Base-by-base conservation (phyloP, 2,888 invertebrate genomes). In the Limnephilus marmoratus region DNA sequence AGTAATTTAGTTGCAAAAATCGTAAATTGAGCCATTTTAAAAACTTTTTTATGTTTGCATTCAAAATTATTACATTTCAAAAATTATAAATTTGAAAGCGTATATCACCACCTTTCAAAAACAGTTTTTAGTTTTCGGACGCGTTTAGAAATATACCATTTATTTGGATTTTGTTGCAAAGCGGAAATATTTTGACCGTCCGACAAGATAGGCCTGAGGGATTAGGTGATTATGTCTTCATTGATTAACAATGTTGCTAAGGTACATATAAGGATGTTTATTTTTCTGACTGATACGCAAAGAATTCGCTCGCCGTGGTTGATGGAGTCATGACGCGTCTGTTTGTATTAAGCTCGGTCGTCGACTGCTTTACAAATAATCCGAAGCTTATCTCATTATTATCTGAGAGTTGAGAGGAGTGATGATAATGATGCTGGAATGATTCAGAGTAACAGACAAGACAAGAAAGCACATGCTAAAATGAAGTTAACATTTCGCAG, bases 311-410 rank as follows among this genome's bases (percentile, higher is more conserved):
- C 83, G 37, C 83, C 9, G 18, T 24, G 37, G 37, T 24, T 37
- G 37, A 68, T 83, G 24, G 83, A 83, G 83, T 83, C 83, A 83
- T 37, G 37, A 83, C 83, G 7, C 18, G 13, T 18, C 18, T 41
- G 83, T 34, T 34, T 83, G 83, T 34, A 34, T 83, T 83, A 83
- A 37, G 83, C 34, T 41, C 37, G 83, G 37, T 83, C 41, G 37
- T 83, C 18, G 37, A 37, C 83, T 41, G 83, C 83, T 34, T 24
- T 83, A 83, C 83, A 34, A 83, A 83, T 83, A 18, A 41, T 83
- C 24, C 34, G 37, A 15, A 83, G 83, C 83, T 83, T 83, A 83
- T 83, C 83, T 37, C 41, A 34, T 83, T 68, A 68, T 24, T 68
- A 83, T 83, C 37, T 83, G 24, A 34, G 83, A 7, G 9, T 68